phyloP scores from a whole-genome alignment of 2,113 vertebrate species.

The Chlamydotis undulata region DNA sequence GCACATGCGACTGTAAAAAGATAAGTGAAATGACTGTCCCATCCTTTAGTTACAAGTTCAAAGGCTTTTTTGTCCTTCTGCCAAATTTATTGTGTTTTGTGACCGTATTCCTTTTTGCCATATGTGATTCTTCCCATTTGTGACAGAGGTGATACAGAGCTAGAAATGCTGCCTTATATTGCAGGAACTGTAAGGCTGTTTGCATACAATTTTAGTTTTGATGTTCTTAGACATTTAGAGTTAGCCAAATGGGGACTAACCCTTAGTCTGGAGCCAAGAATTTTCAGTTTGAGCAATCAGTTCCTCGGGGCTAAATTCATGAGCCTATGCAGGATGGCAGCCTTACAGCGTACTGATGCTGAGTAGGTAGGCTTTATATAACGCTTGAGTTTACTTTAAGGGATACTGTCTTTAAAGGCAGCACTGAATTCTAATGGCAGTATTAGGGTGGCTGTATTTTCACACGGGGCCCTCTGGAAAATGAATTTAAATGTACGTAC shows the following conservation, averaged over 20 bases:
- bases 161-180: neutral
- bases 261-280: neutral
- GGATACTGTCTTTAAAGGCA: neutral
- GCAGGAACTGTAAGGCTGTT: neutral
- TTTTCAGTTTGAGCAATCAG: neutral
- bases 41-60: neutral
- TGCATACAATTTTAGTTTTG: neutral
- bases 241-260: neutral
- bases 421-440: neutral
- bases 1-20: neutral
- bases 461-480: neutral
- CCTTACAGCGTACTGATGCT: neutral
- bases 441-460: neutral
- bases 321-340: neutral
- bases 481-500: neutral
- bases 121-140: neutral
- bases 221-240: neutral
- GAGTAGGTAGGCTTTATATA: rapidly evolving
- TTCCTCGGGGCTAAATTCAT: neutral
- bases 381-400: neutral
- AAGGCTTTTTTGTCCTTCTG: neutral
- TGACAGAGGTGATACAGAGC: neutral
- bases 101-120: neutral
- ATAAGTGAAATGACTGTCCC: neutral
- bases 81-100: neutral